Base-by-base conservation (phyloP, 2,797 vertebrate genomes). In the Characodon lateralis region DNA sequence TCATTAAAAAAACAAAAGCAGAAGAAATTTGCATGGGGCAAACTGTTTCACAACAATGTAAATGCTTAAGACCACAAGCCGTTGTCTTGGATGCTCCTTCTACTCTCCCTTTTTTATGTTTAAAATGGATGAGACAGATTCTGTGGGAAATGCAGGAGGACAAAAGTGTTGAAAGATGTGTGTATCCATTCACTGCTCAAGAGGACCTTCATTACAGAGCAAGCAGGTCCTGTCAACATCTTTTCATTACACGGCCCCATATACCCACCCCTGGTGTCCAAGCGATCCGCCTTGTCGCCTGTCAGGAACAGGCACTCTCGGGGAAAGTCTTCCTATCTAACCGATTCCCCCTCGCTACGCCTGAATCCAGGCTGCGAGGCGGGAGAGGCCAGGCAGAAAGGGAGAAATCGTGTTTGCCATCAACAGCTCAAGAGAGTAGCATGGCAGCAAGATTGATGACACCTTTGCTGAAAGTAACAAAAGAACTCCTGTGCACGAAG, bases 381-480 rank as follows among this genome's bases (percentile, higher is more conserved):
- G 89, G 93, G 92, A 93, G 92, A 95, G 94, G 91, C 88, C 93
- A 95, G 94, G 91, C 90, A 80, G 92, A 92, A 93, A 89, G 93
- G 90, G 92, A 95, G 92, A 88, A 94, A 96, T 95, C 92, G 93
- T 93, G 94, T 91, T 96, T 88, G 75, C 95, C 94, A 96, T 96
- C 95, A 93, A 94, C 95, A 93, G 96, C 96, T 96, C 96, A 96
- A 96, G 96, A 93, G 95, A 96, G 95, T 95, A 94, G 93, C 95
- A 95, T 93, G 95, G 95, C 95, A 94, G 94, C 94, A 96, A 97
- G 97, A 97, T 97, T 97, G 96, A 97, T 97, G 96, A 96, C 94
- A 95, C 95, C 96, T 95, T 95, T 94, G 93, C 95, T 51, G 87
- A 94, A 94, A 96, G 94, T 95, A 96, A 94, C 94, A 95, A 95